Base-by-base conservation (phyloP, 2,113 vertebrate genomes). In the Chunga burmeisteri region DNA sequence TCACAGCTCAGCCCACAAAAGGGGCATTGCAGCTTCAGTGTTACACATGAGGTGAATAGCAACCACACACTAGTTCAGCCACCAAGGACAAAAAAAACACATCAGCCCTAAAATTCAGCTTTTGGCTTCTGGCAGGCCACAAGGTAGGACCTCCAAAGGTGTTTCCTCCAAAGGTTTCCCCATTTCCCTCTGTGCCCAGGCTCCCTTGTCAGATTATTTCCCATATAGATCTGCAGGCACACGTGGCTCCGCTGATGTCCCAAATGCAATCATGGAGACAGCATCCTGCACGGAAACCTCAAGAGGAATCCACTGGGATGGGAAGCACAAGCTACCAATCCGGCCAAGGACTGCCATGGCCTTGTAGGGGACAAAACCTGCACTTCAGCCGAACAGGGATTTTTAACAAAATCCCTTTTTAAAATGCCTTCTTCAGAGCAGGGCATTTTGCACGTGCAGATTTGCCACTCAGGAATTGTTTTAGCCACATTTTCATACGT, bases 31-130 rank as follows among this genome's bases (percentile, higher is more conserved):
- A 80, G 47, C 55, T 36, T 59, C 55, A 46, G 1, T 38, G n/a
- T 53, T 25, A 47, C 1, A 0, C 34, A 52, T 42, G 25, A 53
- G 40, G 11, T 27, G 40, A 82, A 56, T 6, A 36, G 61, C 29
- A 55, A 36, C 26, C n/a, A 56, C 1, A 1, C 1, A 4, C 21
- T 2, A 1, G 29, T 47, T 52, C 34, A 71, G 63, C 38, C 38
- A 72, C 53, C 30, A 30, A 30, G n/a, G 22, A 47, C 25, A 66
- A 53, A 66, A 86, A 44, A 40, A 29, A 1, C 7, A 11, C 25
- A n/a, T 13, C 78, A 78, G 29, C 25, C 50, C 47, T 67, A 67
- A 84, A 84, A 79, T 53, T 49, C 53, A 62, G 18, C 47, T 13
- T 50, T 50, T 63, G 53, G 62, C 46, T 17, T 4, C 53, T 46